phyloP scores from a whole-genome alignment of 2,797 vertebrate species.

The Brachymystax lenok region DNA sequence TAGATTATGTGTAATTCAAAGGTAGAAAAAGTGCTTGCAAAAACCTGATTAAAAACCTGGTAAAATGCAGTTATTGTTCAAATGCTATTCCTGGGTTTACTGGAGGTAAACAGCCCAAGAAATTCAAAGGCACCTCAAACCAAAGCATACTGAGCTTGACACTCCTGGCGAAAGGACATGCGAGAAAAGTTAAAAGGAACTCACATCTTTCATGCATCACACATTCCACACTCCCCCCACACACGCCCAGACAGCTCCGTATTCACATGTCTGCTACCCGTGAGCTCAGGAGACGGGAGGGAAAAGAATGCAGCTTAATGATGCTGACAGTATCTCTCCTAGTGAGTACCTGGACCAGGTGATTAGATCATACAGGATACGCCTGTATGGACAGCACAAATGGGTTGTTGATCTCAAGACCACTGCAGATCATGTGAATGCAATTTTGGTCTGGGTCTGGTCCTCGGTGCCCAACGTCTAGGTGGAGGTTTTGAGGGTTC shows the following conservation, averaged over 20 bases:
- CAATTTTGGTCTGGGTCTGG: not conserved
- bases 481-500: not conserved
- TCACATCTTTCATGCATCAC: conserved; percentile 53
- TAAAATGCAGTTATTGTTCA: conserved; percentile 42
- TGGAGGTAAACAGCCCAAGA: conserved; percentile 53
- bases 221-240: conserved; percentile 30
- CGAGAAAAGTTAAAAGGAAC: conserved; percentile 39
- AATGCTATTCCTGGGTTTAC: conserved; percentile 34
- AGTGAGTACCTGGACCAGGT: not conserved
- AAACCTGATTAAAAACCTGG: conserved; percentile 12
- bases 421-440: not conserved
- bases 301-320: conserved; percentile 43
- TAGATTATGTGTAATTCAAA: conserved; percentile 20
- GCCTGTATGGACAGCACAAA: conserved; percentile 30
- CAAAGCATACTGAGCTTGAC: conserved; percentile 48
- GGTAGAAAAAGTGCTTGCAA: not conserved
- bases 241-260: conserved; percentile 4
- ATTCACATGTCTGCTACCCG: conserved; percentile 45
- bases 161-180: conserved; percentile 13
- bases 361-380: not conserved
- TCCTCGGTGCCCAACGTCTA: not conserved
- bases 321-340: conserved; percentile 47
- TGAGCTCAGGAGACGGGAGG: conserved; percentile 17
- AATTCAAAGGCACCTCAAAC: conserved; percentile 45
- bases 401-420: not conserved